Evolutionary conservation across 2,888 invertebrate genomes (phyloP).

Genomic region (Tenthredo notha): DNA sequence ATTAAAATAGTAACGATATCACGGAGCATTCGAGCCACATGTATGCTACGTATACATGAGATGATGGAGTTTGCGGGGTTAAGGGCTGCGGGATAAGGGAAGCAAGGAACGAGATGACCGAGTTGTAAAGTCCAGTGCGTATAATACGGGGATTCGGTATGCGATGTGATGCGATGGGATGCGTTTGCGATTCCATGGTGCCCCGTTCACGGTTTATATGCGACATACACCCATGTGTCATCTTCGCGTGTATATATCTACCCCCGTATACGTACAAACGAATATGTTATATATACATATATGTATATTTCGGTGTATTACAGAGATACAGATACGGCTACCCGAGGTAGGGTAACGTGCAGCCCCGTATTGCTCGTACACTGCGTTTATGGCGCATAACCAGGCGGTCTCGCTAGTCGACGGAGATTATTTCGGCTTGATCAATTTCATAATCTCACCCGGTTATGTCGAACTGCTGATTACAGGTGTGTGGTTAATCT

Average conservation of each 20-base stretch:
- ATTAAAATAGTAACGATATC: not conserved
- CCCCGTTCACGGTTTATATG: conserved; percentile 56
- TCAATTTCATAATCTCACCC: conserved; percentile 77
- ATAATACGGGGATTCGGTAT: conserved; percentile 63
- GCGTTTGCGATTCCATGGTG: conserved; percentile 68
- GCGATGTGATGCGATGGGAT: conserved; percentile 45
- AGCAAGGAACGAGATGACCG: conserved; percentile 71
- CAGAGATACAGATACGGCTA: conserved; percentile 65
- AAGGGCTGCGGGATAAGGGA: conserved; percentile 4
- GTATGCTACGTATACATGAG: not conserved
- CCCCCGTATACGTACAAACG: not conserved
- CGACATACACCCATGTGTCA: conserved; percentile 21
- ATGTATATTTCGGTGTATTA: conserved; percentile 34
- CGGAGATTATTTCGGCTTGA: conserved; percentile 77
- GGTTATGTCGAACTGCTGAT: conserved; percentile 73
- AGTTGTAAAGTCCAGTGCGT: conserved; percentile 78
- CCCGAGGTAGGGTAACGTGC: conserved; percentile 69
- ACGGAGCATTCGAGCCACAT: not conserved
- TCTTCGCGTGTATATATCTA: not conserved
- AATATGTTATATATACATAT: not conserved
- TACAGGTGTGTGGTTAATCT: conserved; percentile 67
- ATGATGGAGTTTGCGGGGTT: conserved; percentile 22
- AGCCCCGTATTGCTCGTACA: conserved; percentile 73
- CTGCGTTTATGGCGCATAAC: conserved; percentile 78
- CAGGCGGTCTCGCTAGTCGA: conserved; percentile 66